Percentiles rank a stretch among this genome's conserved stretches.
These are phyloP conservation scores for Botrylloides violaceus DNA, from an alignment of 23 tunicate genomes.

Conservation along the genomic window DNA sequence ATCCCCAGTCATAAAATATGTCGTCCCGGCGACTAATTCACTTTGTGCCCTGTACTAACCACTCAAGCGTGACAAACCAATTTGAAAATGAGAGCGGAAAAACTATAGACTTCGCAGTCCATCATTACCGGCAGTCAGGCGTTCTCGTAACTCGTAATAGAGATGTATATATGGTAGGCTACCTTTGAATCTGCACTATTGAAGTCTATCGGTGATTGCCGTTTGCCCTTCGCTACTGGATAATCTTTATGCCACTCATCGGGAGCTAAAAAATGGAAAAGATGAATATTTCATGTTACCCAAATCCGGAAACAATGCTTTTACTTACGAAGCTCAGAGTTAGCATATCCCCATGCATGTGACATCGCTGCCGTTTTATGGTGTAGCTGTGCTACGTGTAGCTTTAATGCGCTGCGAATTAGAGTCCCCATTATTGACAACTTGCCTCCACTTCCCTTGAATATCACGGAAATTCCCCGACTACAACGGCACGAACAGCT, in stretches of 20 bases:
- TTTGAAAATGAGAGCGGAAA: no score
- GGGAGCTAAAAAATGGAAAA: conserved; percentile 34
- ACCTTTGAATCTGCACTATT: conserved; percentile 11
- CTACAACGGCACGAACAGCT: no score
- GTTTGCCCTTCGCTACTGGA: conserved; percentile 44
- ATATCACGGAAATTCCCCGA: no score
- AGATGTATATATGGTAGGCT: no score
- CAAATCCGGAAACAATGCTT: not conserved
- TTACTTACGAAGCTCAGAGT: conserved; percentile 5
- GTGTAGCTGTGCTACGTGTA: not conserved
- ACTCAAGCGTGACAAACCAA: no score
- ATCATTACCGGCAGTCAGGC: no score
- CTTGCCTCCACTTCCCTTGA: no score
- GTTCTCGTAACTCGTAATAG: no score
- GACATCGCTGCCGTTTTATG: not conserved
- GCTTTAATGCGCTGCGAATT: not conserved
- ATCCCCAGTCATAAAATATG: no score
- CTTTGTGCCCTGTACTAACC: no score
- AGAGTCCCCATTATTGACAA: not conserved
- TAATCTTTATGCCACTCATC: conserved; percentile 21
- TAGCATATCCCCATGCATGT: conserved; percentile 20
- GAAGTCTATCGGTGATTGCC: conserved; percentile 66
- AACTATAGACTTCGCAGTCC: no score
- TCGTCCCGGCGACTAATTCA: no score
- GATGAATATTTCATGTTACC: not conserved